Evolutionary conservation across 1,140 invertebrate species (phyloP).

Genomic region (Trichomalopsis sarcophagae): DNA sequence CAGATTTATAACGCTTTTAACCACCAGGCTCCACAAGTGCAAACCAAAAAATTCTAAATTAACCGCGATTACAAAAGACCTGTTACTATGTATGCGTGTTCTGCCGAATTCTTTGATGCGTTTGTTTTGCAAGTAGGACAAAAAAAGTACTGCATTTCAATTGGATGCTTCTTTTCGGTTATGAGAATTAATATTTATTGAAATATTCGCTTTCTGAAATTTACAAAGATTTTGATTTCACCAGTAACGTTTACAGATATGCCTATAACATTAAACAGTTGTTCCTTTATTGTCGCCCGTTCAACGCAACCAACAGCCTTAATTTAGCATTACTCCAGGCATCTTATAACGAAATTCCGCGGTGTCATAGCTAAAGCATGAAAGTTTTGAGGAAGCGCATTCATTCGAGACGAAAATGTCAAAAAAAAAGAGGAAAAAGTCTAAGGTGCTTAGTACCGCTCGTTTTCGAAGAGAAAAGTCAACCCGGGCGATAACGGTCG

Average conservation of each 20-base stretch:
- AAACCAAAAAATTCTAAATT: slow-evolving; percentile 32
- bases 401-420: not conserved
- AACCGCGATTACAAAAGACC: not conserved
- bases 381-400: not conserved
- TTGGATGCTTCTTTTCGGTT: too few species aligned
- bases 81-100: not conserved
- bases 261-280: too few species aligned
- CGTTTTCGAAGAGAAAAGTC: slow-evolving; percentile 8
- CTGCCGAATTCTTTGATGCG: not conserved
- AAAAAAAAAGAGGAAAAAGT: not conserved
- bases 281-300: too few species aligned
- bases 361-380: not conserved
- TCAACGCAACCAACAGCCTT: not conserved
- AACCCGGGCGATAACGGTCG: not conserved
- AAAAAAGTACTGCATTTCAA: too few species aligned
- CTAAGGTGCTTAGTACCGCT: not conserved
- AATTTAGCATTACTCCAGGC: not conserved
- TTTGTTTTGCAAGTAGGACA: too few species aligned
- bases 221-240: too few species aligned
- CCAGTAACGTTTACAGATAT: too few species aligned
- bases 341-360: slow-evolving; percentile 12
- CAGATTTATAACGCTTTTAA: slow-evolving; percentile 54
- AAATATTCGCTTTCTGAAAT: too few species aligned
- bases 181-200: too few species aligned
- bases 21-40: slow-evolving; percentile 1